These are phyloP conservation scores for Apis mellifera DNA, from an alignment of 1,140 invertebrate genomes.

Conservation along the genomic window DNA sequence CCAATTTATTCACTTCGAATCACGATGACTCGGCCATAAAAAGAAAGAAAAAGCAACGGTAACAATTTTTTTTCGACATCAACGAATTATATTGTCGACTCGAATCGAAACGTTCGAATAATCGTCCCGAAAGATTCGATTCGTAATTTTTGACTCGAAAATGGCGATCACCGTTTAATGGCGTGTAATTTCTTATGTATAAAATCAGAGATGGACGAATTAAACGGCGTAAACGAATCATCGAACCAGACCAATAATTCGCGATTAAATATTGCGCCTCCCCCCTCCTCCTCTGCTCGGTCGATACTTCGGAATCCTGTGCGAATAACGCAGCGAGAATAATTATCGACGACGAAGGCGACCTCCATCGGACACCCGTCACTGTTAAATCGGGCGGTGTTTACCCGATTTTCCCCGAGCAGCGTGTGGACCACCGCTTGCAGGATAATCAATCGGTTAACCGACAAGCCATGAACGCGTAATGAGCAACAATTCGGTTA, in stretches of 20 bases:
- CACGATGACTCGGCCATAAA: not conserved
- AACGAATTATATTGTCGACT: too few species aligned
- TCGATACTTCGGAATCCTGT: not conserved
- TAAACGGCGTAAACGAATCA: constrained; percentile 12
- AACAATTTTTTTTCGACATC: too few species aligned
- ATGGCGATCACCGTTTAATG: not conserved
- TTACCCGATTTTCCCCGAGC: constrained; percentile 21
- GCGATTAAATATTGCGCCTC: constrained; percentile 15
- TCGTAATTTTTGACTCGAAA: not conserved
- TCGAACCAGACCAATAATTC: constrained; percentile 27
- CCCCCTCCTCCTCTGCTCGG: too few species aligned
- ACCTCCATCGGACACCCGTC: not conserved
- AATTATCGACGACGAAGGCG: constrained; percentile 22
- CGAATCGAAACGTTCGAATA: too few species aligned
- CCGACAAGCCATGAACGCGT: constrained; percentile 52
- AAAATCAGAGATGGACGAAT: not conserved
- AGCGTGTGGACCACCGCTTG: not conserved
- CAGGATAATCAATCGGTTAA: constrained; percentile 58
- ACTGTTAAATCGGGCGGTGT: constrained; percentile 30
- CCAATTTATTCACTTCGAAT: not conserved
- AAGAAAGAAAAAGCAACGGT: too few species aligned
- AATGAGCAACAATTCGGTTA: constrained; percentile 54
- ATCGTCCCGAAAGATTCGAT: too few species aligned
- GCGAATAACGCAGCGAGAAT: not conserved
- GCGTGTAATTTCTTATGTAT: not conserved